Conservation (phyloP, 1,140 invertebrate genomes). For the Meloidogyne floridensis region DNA sequence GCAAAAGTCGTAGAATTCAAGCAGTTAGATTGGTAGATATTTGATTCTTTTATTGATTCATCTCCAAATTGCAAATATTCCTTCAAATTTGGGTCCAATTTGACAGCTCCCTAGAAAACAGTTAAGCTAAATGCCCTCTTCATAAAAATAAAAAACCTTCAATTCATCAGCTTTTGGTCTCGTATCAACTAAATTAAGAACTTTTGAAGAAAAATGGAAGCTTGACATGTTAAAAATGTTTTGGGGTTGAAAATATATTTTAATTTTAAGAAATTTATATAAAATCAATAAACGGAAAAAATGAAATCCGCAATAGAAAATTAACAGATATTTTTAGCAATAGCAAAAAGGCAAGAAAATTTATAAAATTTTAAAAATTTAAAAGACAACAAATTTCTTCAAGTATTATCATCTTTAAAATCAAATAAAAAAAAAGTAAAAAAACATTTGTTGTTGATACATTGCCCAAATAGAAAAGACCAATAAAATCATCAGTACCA, state of each 20-base stretch:
- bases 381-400: constrained; percentile 1
- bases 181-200: constrained; percentile 50
- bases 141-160: constrained; percentile 35
- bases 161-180: constrained; percentile 46
- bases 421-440: background rate
- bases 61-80: constrained; percentile 23
- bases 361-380: background rate
- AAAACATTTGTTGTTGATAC: constrained; percentile 5
- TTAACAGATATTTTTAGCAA: background rate
- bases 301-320: background rate
- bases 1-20: constrained; percentile 39
- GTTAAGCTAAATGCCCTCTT: too few species aligned
- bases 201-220: constrained; percentile 49
- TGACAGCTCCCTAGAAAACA: constrained; percentile 34
- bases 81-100: constrained; percentile 43
- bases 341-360: background rate
- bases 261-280: background rate
- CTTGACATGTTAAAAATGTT: constrained; percentile 12
- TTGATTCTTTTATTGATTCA: background rate
- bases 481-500: too few species aligned
- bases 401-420: background rate
- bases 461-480: background rate
- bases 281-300: background rate
- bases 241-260: background rate
- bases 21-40: background rate